Base-by-base conservation (phyloP, 2,797 vertebrate species). In the Centropyge bicolor region DNA sequence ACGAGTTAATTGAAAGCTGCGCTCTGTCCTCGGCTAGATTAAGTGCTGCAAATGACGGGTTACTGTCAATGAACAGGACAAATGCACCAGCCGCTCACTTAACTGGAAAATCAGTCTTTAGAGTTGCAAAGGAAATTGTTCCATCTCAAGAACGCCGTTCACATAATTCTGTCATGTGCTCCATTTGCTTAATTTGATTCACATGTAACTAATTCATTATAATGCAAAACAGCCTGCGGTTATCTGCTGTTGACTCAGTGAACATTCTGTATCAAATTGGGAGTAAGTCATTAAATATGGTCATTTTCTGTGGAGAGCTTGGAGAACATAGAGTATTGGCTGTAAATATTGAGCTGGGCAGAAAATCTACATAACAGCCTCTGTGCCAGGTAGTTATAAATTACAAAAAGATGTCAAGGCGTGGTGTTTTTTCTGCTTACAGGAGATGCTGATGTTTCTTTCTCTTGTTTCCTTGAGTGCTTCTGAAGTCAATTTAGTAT, bases 1-100 rank as follows among this genome's bases (percentile, higher is more conserved):
- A 94, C 52, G 74, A 89, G 86, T 91, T 93, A 93, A 94, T 92
- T 94, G 90, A 94, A 94, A 92, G 84, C 89, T 86, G 85, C 55
- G 63, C 81, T 86, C 84, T 65, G 66, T 93, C 87, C 81, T 82
- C 82, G 3, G 76, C 77, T 56, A 89, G 86, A 93, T 90, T 83
- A 93, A 93, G 86, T 89, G 83, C 87, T 43, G 85, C 79, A 91
- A 93, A 94, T 92, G 89, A 93, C 80, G 56, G 78, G 85, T 91
- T 91, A 91, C 85, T 87, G 86, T 92, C 90, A 90, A 41, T 69
- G 77, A 90, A 79, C 61, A 49, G 86, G 74, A 89, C 82, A 48
- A 87, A 89, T 77, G 81, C 76, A 83, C 86, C 86, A 76, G 81
- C 49, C 75, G 41, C 49, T 89, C 90, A 82, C 76, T 91, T 89